Evolutionary conservation across 2,888 invertebrate species (phyloP).

Genomic region (Boloria selene): DNA sequence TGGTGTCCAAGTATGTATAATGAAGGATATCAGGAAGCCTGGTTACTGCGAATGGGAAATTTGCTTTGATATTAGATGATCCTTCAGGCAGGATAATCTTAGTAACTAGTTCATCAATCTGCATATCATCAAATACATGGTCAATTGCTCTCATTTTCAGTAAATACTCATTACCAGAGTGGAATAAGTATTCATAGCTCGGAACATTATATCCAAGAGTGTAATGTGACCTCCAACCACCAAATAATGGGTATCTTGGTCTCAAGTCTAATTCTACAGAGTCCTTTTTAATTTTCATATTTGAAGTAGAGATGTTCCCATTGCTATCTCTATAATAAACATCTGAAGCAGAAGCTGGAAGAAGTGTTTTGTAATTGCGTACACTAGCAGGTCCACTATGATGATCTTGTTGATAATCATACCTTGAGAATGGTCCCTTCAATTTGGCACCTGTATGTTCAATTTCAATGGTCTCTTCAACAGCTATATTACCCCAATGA

Average conservation of each 20-base stretch:
- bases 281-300: slow-evolving; percentile 93
- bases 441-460: slow-evolving; percentile 95
- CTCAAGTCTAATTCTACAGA: slow-evolving; percentile 97
- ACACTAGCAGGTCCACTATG: slow-evolving; percentile 94
- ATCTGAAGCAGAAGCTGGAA: slow-evolving; percentile 94
- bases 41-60: slow-evolving; percentile 90
- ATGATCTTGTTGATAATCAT: slow-evolving; percentile 97
- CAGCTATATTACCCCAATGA: slow-evolving; percentile 99
- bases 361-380: slow-evolving; percentile 93
- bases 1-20: slow-evolving; percentile 97
- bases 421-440: slow-evolving; percentile 97
- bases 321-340: slow-evolving; percentile 99
- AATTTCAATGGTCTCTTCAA: slow-evolving; percentile 96
- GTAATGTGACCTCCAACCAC: slow-evolving; percentile 99
- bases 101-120: slow-evolving; percentile 93
- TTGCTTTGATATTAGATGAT: slow-evolving; percentile 89
- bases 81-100: slow-evolving; percentile 98
- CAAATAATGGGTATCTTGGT: slow-evolving; percentile 98
- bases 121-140: slow-evolving; percentile 98
- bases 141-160: slow-evolving; percentile 97
- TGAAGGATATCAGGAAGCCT: slow-evolving; percentile 89
- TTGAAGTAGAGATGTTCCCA: slow-evolving; percentile 99
- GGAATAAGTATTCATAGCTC: slow-evolving; percentile 96
- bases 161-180: slow-evolving; percentile 89
- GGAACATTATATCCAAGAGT: slow-evolving; percentile 98